Conservation (phyloP, 2,888 invertebrate genomes). For the Eupithecia vulgata region DNA sequence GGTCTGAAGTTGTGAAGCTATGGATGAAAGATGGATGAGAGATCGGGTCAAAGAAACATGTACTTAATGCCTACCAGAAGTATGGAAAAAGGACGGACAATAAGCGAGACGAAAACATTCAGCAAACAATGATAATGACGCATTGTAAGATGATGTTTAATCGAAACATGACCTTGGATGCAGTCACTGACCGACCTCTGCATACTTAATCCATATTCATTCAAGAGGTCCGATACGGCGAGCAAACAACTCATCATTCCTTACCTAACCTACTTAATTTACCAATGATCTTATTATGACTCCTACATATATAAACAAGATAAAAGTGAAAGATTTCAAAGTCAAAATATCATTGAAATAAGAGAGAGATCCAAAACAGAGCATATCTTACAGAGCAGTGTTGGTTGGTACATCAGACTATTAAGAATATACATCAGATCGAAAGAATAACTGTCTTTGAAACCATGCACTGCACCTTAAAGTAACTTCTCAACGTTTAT, state of each 20-base stretch:
- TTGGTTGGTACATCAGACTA: background rate
- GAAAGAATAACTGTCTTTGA: background rate
- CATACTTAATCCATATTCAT: slow-evolving; percentile 68
- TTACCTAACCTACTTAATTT: background rate
- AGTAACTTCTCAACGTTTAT: slow-evolving; percentile 40
- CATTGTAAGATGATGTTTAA: slow-evolving; percentile 29
- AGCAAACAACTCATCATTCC: background rate
- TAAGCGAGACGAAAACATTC: background rate
- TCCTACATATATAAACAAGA: background rate
- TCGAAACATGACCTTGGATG: slow-evolving; percentile 61
- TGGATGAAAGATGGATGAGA: background rate
- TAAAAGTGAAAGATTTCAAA: background rate
- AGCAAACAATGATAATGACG: slow-evolving; percentile 27
- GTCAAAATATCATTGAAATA: background rate
- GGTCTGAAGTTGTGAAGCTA: background rate
- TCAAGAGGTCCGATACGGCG: slow-evolving; percentile 45
- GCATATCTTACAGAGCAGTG: background rate
- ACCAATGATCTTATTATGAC: background rate
- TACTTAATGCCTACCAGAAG: background rate
- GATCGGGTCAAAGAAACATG: background rate
- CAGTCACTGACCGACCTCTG: slow-evolving; percentile 72
- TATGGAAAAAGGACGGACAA: background rate
- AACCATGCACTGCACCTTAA: background rate
- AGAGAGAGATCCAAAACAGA: background rate
- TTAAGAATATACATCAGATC: background rate